Conservation (phyloP, 2,797 vertebrate species). For the Melanotaenia maccullochi region DNA sequence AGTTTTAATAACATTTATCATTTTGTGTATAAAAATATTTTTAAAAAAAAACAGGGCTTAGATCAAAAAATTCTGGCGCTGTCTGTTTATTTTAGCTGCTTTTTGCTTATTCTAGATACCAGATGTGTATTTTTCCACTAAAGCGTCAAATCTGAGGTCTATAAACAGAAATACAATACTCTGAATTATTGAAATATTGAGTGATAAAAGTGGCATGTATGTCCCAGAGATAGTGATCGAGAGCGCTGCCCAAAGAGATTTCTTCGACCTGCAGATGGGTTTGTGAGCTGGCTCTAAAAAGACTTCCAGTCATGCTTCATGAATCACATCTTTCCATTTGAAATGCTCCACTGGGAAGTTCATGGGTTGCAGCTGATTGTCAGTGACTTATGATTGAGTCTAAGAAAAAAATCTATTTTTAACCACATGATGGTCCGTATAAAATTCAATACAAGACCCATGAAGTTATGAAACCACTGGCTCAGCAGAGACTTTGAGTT, state of each 20-base stretch:
- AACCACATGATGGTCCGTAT: not conserved
- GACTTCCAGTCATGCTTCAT: conserved; percentile 26
- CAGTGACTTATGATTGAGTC: conserved; percentile 26
- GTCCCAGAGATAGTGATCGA: not conserved
- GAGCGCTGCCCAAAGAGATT: conserved; percentile 5
- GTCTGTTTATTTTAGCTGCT: not conserved
- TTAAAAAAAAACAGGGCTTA: not conserved
- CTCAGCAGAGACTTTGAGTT: not conserved
- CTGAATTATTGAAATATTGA: not conserved
- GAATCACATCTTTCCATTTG: conserved; percentile 26
- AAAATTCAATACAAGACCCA: not conserved
- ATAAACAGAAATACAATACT: not conserved
- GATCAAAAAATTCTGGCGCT: not conserved
- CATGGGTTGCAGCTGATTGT: not conserved
- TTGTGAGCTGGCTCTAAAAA: conserved; percentile 7
- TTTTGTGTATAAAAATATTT: not conserved
- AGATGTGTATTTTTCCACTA: not conserved
- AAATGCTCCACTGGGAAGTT: conserved; percentile 26
- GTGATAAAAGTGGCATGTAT: not conserved
- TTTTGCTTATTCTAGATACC: not conserved
- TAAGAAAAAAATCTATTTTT: conserved; percentile 17
- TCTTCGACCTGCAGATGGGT: conserved; percentile 12
- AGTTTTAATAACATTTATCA: not conserved
- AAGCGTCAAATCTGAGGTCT: not conserved
- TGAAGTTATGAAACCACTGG: not conserved